Evolutionary conservation across 2,888 invertebrate species (phyloP), one percentile per base, ranked within the genome.

Genomic region (Ochropacha duplaris): DNA sequence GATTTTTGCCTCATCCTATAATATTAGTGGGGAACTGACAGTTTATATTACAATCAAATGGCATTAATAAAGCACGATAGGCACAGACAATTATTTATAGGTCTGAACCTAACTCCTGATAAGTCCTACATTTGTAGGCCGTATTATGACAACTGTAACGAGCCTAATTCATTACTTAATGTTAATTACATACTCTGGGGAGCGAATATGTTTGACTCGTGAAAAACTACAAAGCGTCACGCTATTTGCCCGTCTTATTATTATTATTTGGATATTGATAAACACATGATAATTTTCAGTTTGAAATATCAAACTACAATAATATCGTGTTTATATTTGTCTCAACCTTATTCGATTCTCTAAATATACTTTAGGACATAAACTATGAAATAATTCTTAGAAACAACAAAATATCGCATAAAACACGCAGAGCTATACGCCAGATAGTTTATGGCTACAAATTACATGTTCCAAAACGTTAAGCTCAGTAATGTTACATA

Each of bases 391-490:
- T 54, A 56, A 55, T 76, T 74, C 74, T 65, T 59, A 61, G 74
- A 76, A 72, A 61, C 55, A 57, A 64, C 60, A 54, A 66, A 70
- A 65, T 66, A 71, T 58, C 49, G 61, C 64, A 68, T 66, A 71
- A 65, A 66, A 62, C 66, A 66, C 64, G 44, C 44, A 19, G 44
- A 19, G 50, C 58, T 36, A 50, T 56, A 60, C 55, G 65, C 64
- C 61, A 64, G 57, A 67, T 61, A 72, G 75, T 83, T 81, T 81
- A 85, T 83, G 76, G 78, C 80, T 69, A 65, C 66, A 80, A 84
- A 84, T 83, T 81, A 84, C 74, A 82, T 68, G 79, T 82, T 81
- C 74, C 77, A 68, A 79, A 79, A 78, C 78, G 68, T 78, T 81
- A 76, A 74, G 68, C 67, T 69, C 71, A 69, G 68, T 76, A 76